A percentile compares a stretch with the other conserved stretches of the same genome.
Conservation (phyloP, 2,888 invertebrate species). For the Tromatobia lineatoria region DNA sequence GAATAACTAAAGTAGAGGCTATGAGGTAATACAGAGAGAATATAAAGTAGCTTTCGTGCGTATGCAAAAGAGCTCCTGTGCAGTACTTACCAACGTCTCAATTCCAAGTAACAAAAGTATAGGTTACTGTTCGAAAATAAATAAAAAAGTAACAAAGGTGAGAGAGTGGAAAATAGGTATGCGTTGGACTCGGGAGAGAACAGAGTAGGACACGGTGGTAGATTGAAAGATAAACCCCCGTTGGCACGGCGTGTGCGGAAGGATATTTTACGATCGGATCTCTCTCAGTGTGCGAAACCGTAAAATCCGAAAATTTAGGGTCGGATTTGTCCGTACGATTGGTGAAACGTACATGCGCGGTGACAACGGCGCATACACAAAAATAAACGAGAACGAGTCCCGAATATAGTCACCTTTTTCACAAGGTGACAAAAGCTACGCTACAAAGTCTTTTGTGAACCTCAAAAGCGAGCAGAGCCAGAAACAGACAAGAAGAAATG, state of each 20-base stretch:
- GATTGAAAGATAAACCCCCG: conserved; percentile 69
- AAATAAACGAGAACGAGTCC: not conserved
- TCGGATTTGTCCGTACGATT: conserved; percentile 50
- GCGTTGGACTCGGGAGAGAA: conserved; percentile 18
- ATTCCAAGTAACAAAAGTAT: not conserved
- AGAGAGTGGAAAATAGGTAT: conserved; percentile 30
- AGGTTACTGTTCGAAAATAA: not conserved
- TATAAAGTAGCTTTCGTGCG: conserved; percentile 11
- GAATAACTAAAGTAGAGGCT: conserved; percentile 4
- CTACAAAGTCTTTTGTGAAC: not conserved
- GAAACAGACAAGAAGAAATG: not conserved
- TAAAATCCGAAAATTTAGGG: conserved; percentile 77
- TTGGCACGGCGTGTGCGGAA: conserved; percentile 30
- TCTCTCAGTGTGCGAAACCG: conserved; percentile 68
- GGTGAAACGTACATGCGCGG: conserved; percentile 45
- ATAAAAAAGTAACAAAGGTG: not conserved
- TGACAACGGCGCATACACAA: not conserved
- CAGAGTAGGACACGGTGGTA: conserved; percentile 37
- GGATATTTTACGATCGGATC: conserved; percentile 79
- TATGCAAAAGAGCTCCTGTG: conserved; percentile 6
- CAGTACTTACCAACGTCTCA: conserved; percentile 15
- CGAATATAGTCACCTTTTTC: not conserved
- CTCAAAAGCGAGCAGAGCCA: not conserved
- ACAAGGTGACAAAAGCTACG: not conserved
- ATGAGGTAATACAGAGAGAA: not conserved